These are phyloP conservation scores for Choristoneura fumiferana DNA, from an alignment of 1,140 invertebrate species.

Conservation along the genomic window DNA sequence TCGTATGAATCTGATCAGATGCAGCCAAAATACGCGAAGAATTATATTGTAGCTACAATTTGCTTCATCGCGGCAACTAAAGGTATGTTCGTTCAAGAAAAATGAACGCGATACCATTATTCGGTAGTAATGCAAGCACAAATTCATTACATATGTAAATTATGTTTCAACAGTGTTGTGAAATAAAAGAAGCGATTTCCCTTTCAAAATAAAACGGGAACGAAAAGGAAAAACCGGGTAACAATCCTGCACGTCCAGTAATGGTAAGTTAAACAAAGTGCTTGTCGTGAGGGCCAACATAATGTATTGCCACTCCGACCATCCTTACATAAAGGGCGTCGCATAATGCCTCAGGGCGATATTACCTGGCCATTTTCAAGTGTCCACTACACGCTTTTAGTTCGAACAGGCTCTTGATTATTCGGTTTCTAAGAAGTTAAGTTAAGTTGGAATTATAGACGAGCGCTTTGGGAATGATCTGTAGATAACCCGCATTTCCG, in stretches of 20 bases:
- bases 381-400: slow-evolving; percentile 8
- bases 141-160: no score
- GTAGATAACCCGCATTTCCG: background rate
- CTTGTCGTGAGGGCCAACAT: background rate
- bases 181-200: no score
- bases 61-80: no score
- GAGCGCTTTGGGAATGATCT: background rate
- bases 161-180: no score
- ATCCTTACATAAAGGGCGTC: background rate
- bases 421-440: background rate
- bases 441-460: background rate
- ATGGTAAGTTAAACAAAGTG: slow-evolving; percentile 14
- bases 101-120: no score
- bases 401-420: background rate
- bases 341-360: background rate
- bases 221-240: no score
- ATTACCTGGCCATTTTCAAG: background rate
- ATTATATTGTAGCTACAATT: background rate
- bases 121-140: no score
- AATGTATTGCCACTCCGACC: slow-evolving; percentile 14
- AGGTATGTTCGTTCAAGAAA: no score
- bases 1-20: slow-evolving; percentile 11
- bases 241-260: background rate
- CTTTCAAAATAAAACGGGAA: no score
- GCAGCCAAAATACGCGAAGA: background rate